Conservation (phyloP, 1,140 invertebrate genomes). For the Physella acuta region DNA sequence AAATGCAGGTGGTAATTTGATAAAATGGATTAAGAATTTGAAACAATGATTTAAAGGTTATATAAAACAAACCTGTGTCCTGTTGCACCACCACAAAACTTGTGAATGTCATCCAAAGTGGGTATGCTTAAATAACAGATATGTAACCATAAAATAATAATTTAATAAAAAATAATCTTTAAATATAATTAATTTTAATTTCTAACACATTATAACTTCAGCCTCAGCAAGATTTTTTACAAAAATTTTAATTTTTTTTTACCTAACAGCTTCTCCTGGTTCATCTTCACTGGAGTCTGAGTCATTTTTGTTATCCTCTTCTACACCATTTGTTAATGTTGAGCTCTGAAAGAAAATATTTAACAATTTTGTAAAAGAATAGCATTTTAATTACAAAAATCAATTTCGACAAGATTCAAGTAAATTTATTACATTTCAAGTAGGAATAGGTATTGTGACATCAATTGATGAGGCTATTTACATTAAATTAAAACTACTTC, state of each 20-base stretch:
- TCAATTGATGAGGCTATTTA: too few relatives aligned
- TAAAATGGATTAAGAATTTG: background rate
- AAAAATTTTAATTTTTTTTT: too few relatives aligned
- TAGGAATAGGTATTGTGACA: too few relatives aligned
- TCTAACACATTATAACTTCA: too few relatives aligned
- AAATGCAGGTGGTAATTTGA: background rate
- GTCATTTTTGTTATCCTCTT: slow-evolving; percentile 6
- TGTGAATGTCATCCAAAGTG: slow-evolving; percentile 22
- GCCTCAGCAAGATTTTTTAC: too few relatives aligned
- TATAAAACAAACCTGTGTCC: slow-evolving; percentile 18
- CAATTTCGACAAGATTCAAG: too few relatives aligned
- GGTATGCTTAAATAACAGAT: slow-evolving; percentile 6
- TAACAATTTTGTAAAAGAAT: background rate
- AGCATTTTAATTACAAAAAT: background rate
- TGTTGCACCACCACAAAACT: slow-evolving; percentile 23
- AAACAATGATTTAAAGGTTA: background rate
- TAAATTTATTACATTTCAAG: too few relatives aligned
- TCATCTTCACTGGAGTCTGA: slow-evolving; percentile 13
- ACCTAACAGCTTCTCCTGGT: background rate
- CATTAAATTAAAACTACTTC: too few relatives aligned
- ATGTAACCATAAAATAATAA: too few relatives aligned
- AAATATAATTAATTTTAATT: too few relatives aligned
- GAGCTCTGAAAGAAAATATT: slow-evolving; percentile 5
- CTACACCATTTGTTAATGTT: slow-evolving; percentile 15
- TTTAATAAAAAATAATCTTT: too few relatives aligned